phyloP scores from a whole-genome alignment of 2,888 invertebrate genomes.

The Drosophila aldrichi region DNA sequence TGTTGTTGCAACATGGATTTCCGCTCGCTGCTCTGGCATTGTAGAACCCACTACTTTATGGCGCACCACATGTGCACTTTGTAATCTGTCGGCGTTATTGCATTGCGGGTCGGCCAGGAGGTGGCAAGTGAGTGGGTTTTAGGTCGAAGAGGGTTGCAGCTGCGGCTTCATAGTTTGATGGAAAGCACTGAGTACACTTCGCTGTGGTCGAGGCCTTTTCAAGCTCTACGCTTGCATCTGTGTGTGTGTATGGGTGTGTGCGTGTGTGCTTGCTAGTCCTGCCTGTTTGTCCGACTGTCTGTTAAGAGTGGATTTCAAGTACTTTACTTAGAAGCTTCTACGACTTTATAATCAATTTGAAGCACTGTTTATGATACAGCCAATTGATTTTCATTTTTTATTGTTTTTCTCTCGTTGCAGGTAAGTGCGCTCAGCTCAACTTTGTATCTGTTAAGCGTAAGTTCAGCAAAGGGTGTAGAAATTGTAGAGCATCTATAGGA shows the following conservation, averaged over 20 bases:
- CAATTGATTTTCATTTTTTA: conserved; percentile 63
- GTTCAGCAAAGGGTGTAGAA: conserved; percentile 6
- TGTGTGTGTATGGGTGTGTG: background rate
- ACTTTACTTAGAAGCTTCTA: conserved; percentile 41
- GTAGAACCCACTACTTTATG: conserved; percentile 71
- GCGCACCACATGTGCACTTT: conserved; percentile 81
- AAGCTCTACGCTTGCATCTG: conserved; percentile 20
- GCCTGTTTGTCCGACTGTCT: conserved; percentile 18
- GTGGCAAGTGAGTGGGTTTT: background rate
- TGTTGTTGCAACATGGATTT: conserved; percentile 72
- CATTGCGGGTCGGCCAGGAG: conserved; percentile 59
- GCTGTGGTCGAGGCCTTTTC: conserved; percentile 54
- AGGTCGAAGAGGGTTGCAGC: background rate
- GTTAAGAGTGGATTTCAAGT: conserved; percentile 43
- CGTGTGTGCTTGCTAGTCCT: conserved; percentile 7
- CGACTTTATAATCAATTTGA: conserved; percentile 61
- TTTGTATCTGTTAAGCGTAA: conserved; percentile 50
- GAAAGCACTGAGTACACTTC: conserved; percentile 65
- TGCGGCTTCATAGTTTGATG: background rate
- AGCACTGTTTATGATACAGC: conserved; percentile 51
- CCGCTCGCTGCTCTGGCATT: conserved; percentile 53
- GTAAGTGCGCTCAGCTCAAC: conserved; percentile 49
- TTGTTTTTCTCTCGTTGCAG: conserved; percentile 58
- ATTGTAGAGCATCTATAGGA: background rate
- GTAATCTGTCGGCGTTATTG: conserved; percentile 81